Evolutionary conservation across 2,113 vertebrate genomes (phyloP).

Genomic region (Illadopsis cleaveri): DNA sequence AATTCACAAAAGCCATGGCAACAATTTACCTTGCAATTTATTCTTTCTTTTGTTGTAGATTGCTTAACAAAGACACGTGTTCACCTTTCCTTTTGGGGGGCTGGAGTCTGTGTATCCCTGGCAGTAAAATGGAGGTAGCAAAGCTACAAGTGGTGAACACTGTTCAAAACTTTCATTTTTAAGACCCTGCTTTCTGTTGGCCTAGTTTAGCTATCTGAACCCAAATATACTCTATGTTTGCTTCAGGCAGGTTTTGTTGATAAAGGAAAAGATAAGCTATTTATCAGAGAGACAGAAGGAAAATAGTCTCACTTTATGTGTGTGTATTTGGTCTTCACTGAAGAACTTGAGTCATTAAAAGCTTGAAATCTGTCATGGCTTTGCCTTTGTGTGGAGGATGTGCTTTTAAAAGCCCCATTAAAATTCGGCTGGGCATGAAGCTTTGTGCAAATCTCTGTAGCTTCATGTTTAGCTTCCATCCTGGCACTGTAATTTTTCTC

Average conservation of each 20-base stretch:
- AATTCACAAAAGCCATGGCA: background rate
- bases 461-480: background rate
- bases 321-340: background rate
- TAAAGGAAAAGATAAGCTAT: slow-evolving; percentile 1
- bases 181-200: background rate
- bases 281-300: background rate
- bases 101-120: background rate
- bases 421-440: background rate
- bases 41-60: background rate
- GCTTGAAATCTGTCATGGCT: background rate
- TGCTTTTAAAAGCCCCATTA: slow-evolving; percentile 30
- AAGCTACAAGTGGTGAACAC: background rate
- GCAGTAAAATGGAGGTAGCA: background rate
- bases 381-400: slow-evolving; percentile 18
- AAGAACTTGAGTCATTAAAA: background rate
- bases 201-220: background rate
- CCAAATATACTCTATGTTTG: background rate
- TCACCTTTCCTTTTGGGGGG: background rate
- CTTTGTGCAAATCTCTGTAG: background rate
- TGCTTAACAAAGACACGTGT: background rate
- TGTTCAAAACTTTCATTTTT: background rate
- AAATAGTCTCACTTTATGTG: background rate
- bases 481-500: background rate
- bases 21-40: background rate
- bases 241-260: slow-evolving; percentile 8